A percentile compares a stretch with the other conserved stretches of the same genome.
phyloP scores from a whole-genome alignment of 2,888 invertebrate genomes.

The Machimus atricapillus region DNA sequence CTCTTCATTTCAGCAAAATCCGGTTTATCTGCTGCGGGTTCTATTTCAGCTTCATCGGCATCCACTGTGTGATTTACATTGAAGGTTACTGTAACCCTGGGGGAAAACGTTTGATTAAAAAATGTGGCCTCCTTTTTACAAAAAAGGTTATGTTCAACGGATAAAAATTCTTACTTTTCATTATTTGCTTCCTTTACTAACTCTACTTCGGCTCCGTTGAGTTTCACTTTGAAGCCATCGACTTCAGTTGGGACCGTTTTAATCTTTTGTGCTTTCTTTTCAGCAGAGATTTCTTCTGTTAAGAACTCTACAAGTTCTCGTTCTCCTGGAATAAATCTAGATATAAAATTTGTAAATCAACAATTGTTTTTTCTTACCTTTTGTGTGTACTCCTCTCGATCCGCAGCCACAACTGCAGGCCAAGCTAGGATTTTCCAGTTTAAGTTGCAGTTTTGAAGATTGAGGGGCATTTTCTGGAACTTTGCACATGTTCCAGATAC shows the following conservation, averaged over 20 bases:
- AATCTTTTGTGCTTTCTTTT: slow-evolving; percentile 81
- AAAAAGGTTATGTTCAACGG: not conserved
- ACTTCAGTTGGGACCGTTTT: slow-evolving; percentile 78
- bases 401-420: slow-evolving; percentile 75
- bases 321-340: slow-evolving; percentile 69
- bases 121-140: not conserved
- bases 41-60: slow-evolving; percentile 75
- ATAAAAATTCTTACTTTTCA: slow-evolving; percentile 70
- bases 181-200: slow-evolving; percentile 75
- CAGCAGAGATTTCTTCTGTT: slow-evolving; percentile 91
- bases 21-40: slow-evolving; percentile 71
- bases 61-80: slow-evolving; percentile 97
- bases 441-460: slow-evolving; percentile 56
- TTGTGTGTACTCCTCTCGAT: slow-evolving; percentile 70
- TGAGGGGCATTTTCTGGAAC: slow-evolving; percentile 55
- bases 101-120: slow-evolving; percentile 45
- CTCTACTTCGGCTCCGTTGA: slow-evolving; percentile 85
- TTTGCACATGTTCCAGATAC: slow-evolving; percentile 76
- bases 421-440: slow-evolving; percentile 67
- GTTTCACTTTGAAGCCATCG: slow-evolving; percentile 80
- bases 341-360: not conserved
- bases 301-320: slow-evolving; percentile 89
- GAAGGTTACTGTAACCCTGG: slow-evolving; percentile 79
- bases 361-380: slow-evolving; percentile 66
- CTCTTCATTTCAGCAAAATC: slow-evolving; percentile 86